Evolutionary conservation across 2,888 invertebrate genomes (phyloP), one percentile per base, ranked within the genome.

Genomic region (Cabera pusaria): DNA sequence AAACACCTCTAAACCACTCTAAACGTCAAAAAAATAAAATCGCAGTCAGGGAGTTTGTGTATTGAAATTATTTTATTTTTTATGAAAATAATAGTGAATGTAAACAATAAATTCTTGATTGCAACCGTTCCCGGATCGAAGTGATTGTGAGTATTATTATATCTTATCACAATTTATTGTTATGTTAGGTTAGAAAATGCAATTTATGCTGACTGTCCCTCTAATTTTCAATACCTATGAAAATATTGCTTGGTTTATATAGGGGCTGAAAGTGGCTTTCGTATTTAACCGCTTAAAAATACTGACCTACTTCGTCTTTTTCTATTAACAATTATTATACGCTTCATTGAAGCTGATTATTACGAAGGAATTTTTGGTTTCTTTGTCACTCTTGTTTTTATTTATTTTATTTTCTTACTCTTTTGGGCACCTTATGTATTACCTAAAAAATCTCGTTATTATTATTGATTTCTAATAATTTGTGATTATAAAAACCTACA

Each of bases 101-200:
- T 16, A 3, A 7, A 6, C 7, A 8, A 20, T 6, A 7, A 31
- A 31, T 11, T 10, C 2, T 3, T 16, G 16, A 12, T 17, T 18
- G 29, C 16, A 33, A 24, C 25, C 1, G 16, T 31, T 19, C n/a
- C 25, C 18, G 39, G 34, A 31, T 16, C 23, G 25, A 16, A 20
- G 10, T 59, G 38, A 52, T 65, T 68, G 85, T 86, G 59, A 86
- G 86, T 86, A 67, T 59, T 44, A 51, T 59, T 64, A 59, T 47
- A n/a, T 47, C 16, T 49, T 44, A 49, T 43, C 35, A 54, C 28
- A 50, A 60, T 65, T 44, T 53, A 52, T 24, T 70, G 63, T 68
- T 59, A 64, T 73, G 68, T 74, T 82, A 87, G 86, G 87, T 87
- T 87, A 87, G 82, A 83, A 78, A 66, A 71, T 81, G 72, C 75